Evolutionary conservation across 2,113 vertebrate species (phyloP), one percentile per base, ranked within the genome.

Genomic region (Meriones unguiculatus): DNA sequence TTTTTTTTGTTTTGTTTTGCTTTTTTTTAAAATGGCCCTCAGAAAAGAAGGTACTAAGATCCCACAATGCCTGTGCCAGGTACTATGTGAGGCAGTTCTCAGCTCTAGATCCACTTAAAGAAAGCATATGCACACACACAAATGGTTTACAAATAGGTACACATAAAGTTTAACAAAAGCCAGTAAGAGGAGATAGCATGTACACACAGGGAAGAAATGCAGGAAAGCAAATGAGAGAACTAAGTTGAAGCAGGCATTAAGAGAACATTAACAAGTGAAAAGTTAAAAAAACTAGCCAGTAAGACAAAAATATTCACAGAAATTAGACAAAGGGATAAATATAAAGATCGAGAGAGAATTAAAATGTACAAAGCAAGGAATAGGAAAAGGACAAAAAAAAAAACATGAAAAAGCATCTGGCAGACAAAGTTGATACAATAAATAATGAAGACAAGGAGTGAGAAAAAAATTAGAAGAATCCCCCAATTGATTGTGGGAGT

Each of bases 361-460:
- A 46, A 80, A 93, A 70, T 88, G 41, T 52, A 70, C 30, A 65
- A 81, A 95, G 20, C 46, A 90, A 78, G 32, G 82, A 81, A 90
- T 9, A 93, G 67, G 24, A 57, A 92, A 70, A 24, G 9, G 14
- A 78, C 80, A 20, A 77, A 80, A 24, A 77, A 80, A 24, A 41
- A 41, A 65, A 52, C n/a, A 46, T 67, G 17, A 75, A 92, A 90
- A 87, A 67, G 30, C n/a, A 85, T n/a, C 35, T 38, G 77, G 30
- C 41, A 65, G 86, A 62, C 87, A 94, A 86, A 65, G 9, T n/a
- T 12, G 17, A 24, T 89, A 65, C 10, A 46, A 65, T 46, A 46
- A 93, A 52, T 78, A 93, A 77, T 64, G 65, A 41, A 70, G 28
- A 52, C 52, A 75, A 5, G 38, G 24, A 41, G 38, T 69, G 41